Evolutionary conservation across 2,797 vertebrate genomes (phyloP).

Genomic region (Hippocampus kuda): DNA sequence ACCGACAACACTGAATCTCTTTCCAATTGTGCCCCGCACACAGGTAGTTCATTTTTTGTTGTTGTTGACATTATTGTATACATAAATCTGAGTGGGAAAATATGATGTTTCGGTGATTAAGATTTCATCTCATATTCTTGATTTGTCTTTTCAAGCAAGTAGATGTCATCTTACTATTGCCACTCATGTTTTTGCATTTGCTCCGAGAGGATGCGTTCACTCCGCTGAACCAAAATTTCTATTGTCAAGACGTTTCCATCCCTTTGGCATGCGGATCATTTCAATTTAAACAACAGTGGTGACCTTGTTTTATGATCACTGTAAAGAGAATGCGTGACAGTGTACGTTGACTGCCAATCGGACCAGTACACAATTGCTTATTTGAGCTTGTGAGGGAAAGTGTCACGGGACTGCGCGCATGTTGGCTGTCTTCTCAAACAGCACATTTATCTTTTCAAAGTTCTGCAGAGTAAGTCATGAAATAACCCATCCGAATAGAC

Average conservation of each 20-base stretch:
- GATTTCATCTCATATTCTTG: conserved; percentile 1
- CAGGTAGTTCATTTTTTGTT: conserved; percentile 66
- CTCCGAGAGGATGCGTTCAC: conserved; percentile 39
- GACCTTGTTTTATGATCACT: background rate
- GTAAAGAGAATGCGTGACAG: too few species aligned
- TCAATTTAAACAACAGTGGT: background rate
- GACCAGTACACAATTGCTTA: background rate
- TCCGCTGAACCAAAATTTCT: conserved; percentile 39
- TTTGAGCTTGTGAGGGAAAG: conserved; percentile 18
- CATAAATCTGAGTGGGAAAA: background rate
- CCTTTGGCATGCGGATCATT: conserved; percentile 37
- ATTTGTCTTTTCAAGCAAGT: conserved; percentile 1
- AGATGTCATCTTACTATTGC: background rate
- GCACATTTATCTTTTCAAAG: background rate
- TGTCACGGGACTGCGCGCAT: background rate
- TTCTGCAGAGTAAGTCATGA: background rate
- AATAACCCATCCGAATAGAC: background rate
- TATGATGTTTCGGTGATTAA: background rate
- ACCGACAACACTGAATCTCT: conserved; percentile 92
- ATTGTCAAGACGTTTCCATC: conserved; percentile 41
- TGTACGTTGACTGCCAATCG: background rate
- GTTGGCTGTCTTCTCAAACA: background rate
- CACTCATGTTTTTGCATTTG: conserved; percentile 12
- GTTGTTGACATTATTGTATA: conserved; percentile 9
- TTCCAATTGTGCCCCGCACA: conserved; percentile 88